Conservation (phyloP, 2,797 vertebrate species). For the Cossypha niveicapilla region DNA sequence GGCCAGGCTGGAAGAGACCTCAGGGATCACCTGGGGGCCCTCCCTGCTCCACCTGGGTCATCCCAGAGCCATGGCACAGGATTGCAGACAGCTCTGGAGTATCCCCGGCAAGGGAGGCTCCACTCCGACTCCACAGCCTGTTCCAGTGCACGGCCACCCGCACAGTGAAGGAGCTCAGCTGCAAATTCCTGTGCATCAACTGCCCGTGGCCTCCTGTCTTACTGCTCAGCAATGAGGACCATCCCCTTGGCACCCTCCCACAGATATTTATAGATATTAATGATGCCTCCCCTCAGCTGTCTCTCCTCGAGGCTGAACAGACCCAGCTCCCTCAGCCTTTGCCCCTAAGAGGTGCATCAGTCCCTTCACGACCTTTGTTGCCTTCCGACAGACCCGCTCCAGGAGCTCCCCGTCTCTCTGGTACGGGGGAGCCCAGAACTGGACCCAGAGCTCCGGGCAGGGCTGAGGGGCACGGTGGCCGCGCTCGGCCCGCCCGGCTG, state of each 20-base stretch:
- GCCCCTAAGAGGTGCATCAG: too few species aligned
- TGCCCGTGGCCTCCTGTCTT: not conserved
- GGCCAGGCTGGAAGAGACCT: not conserved
- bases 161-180: fast-evolving
- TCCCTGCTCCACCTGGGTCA: fast-evolving
- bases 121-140: not conserved
- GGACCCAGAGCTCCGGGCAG: not conserved
- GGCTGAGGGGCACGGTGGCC: not conserved
- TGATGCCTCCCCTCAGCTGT: not conserved
- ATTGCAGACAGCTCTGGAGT: fast-evolving
- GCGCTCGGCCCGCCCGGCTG: not conserved
- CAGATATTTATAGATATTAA: fast-evolving
- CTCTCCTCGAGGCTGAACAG: not conserved
- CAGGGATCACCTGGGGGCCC: fast-evolving
- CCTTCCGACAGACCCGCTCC: not conserved
- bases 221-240: not conserved
- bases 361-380: fast-evolving
- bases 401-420: not conserved
- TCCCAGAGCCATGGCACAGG: not conserved
- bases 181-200: not conserved
- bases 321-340: not conserved
- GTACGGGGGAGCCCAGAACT: fast-evolving
- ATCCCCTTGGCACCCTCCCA: not conserved
- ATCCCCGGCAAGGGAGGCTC: too few species aligned
- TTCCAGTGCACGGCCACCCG: fast-evolving